Evolutionary conservation across 1,140 invertebrate genomes (phyloP).

Genomic region (Archivesica marissinica): DNA sequence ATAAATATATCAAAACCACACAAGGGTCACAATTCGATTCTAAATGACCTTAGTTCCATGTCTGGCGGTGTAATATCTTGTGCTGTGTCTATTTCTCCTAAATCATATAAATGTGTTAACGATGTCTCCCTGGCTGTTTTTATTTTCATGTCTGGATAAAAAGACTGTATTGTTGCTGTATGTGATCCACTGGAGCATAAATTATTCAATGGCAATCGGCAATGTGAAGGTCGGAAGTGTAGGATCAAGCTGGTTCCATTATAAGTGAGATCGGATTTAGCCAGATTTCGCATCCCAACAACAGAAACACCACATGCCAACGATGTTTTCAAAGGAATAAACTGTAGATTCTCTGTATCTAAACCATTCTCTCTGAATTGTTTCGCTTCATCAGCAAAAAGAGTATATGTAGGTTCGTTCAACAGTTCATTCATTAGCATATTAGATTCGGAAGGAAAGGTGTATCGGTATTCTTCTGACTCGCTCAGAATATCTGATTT

Average conservation of each 20-base stretch:
- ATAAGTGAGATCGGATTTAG: slow-evolving; percentile 20
- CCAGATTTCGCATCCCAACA: slow-evolving; percentile 20
- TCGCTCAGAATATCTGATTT: neutral
- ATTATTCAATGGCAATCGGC: neutral
- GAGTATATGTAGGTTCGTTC: slow-evolving; percentile 42
- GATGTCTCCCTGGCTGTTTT: slow-evolving; percentile 43
- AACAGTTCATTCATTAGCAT: slow-evolving; percentile 44
- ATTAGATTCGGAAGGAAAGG: slow-evolving; percentile 20
- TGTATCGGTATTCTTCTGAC: slow-evolving; percentile 4
- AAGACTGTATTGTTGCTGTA: neutral
- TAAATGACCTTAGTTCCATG: slow-evolving; percentile 52
- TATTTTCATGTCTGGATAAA: slow-evolving; percentile 8
- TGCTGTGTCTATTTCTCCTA: neutral
- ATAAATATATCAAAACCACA: neutral
- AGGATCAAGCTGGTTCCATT: slow-evolving; percentile 53
- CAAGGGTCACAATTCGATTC: neutral
- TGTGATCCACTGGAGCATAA: neutral
- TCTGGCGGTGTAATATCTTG: neutral
- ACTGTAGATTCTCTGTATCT: slow-evolving; percentile 15
- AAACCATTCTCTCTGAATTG: neutral
- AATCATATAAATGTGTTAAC: slow-evolving; percentile 37
- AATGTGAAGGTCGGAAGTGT: neutral
- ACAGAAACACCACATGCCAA: slow-evolving; percentile 43
- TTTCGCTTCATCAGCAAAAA: neutral
- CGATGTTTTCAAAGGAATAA: neutral